Base-by-base conservation (phyloP, 1,140 invertebrate species). In the Drosophila azteca region DNA sequence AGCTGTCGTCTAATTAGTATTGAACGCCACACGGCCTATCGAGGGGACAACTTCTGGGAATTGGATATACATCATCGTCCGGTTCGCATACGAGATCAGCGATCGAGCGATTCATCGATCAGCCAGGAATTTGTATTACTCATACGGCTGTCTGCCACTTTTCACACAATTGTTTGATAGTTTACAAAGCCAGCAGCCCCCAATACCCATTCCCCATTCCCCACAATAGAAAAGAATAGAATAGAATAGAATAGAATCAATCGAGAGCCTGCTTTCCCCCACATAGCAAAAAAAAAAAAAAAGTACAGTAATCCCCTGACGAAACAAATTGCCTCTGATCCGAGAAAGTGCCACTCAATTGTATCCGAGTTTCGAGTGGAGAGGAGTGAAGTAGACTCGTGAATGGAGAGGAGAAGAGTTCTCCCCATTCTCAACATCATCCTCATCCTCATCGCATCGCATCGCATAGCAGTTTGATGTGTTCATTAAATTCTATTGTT, bases 401-500 rank as follows among this genome's bases (percentile, higher is more conserved):
- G 35, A 39, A 11, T 39, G 35, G 35, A 39, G 35, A 13, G 35
- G 11, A 39, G 11, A 3, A 39, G 11, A 39, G 35, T 39, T 39
- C 35, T 39, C 31, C 31, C 9, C 9, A 35, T 20, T 48, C 66
- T n/a, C 66, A 69, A 17, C 51, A 9, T 3, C 31, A 35, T 26
- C 55, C 31, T 11, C 31, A 39, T 29, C 57, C 66, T 31, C 66
- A 69, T 31, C 64, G 64, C 35, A 69, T 31, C 64, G 64, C 35
- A 39, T 13, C 45, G n/a, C 17, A 20, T 20, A 20, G 17, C 0
- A 20, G 17, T 20, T 44, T 66, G 64, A 66, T 65, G 62, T 39
- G 63, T 67, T 67, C 64, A 67, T 67, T 31, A 45, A 67, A 66
- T 26, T 67, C 35, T 20, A 67, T 67, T 67, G 63, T 66, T 44